phyloP scores from a whole-genome alignment of 2,888 invertebrate genomes.

The Torymus aiolomorphi region DNA sequence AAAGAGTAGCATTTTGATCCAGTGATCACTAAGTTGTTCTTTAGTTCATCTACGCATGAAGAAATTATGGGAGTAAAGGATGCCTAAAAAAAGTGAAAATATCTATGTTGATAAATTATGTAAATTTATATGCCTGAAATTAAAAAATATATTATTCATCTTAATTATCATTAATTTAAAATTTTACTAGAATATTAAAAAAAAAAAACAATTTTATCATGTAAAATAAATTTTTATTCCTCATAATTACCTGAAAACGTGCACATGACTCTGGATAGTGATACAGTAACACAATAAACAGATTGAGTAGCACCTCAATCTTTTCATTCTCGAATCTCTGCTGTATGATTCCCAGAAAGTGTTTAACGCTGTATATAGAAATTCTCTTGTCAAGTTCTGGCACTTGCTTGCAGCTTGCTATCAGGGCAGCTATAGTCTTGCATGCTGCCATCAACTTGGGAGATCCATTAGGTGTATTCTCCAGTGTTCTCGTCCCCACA shows the following conservation, averaged over 20 bases:
- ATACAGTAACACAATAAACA: conserved; percentile 67
- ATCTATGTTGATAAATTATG: not conserved
- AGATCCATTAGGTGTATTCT: conserved; percentile 60
- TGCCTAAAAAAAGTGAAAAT: conserved; percentile 59
- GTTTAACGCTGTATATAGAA: conserved; percentile 70
- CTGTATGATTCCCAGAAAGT: conserved; percentile 63
- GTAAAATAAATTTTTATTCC: not conserved
- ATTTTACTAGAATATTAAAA: no score
- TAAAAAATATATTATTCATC: not conserved
- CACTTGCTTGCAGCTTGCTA: conserved; percentile 65
- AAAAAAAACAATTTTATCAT: conserved; percentile 51
- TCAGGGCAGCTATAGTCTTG: conserved; percentile 63
- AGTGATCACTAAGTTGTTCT: conserved; percentile 63
- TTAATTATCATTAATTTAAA: no score
- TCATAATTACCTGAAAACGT: conserved; percentile 66
- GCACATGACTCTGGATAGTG: conserved; percentile 71
- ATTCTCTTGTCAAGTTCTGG: conserved; percentile 70
- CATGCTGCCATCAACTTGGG: conserved; percentile 64
- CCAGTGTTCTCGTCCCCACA: conserved; percentile 66
- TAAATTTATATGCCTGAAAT: not conserved
- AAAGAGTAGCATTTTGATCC: conserved; percentile 70
- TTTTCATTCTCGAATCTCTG: conserved; percentile 58
- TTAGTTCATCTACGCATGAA: conserved; percentile 64
- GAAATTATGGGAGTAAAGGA: conserved; percentile 65
- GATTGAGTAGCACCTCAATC: conserved; percentile 63